Conservation (phyloP, 2,113 vertebrate species). For the Leptobrachium leishanense region DNA sequence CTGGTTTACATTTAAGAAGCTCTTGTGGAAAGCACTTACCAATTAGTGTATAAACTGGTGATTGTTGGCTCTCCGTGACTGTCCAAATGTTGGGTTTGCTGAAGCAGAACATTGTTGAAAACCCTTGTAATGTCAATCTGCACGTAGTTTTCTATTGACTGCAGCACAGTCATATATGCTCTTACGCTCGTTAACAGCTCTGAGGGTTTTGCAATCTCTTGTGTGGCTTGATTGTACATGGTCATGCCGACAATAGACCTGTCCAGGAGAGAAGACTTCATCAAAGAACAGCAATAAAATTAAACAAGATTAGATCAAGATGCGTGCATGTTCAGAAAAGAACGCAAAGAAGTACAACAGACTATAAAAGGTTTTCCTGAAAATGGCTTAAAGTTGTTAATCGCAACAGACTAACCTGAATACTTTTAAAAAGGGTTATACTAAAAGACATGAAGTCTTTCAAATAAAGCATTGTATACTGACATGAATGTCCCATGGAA, state of each 20-base stretch:
- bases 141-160: constrained; percentile 98
- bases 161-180: constrained; percentile 97
- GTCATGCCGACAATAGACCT: constrained; percentile 99
- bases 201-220: constrained; percentile 98
- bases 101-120: constrained; percentile 97
- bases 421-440: too few relatives aligned
- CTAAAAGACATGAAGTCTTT: too few relatives aligned
- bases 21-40: constrained; percentile 68
- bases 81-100: constrained; percentile 98
- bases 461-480: too few relatives aligned
- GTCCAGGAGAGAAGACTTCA: neutral
- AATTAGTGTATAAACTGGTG: constrained; percentile 97
- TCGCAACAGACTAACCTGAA: too few relatives aligned
- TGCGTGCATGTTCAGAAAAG: too few relatives aligned
- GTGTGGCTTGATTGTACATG: constrained; percentile 98
- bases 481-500: too few relatives aligned
- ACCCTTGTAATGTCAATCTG: constrained; percentile 98
- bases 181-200: constrained; percentile 95
- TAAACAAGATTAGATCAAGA: neutral
- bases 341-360: too few relatives aligned
- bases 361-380: too few relatives aligned
- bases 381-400: too few relatives aligned
- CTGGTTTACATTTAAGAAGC: too few relatives aligned
- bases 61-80: constrained; percentile 98
- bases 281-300: neutral